Evolutionary conservation across 2,113 vertebrate species (phyloP).

Genomic region (Dicerorhinus sumatrensis): DNA sequence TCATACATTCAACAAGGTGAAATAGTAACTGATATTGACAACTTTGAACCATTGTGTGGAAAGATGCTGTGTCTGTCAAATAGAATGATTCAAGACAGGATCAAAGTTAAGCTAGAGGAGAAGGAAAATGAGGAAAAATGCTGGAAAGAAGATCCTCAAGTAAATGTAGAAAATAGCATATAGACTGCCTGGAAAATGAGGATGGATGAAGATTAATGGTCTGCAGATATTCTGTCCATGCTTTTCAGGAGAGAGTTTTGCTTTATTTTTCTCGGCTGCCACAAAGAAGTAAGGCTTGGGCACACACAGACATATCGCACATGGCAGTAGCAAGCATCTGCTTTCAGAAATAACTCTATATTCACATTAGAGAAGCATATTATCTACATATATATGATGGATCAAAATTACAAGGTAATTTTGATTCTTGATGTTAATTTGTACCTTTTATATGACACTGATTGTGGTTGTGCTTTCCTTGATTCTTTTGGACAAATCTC

Average conservation of each 20-base stretch:
- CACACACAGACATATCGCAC: constrained; percentile 67
- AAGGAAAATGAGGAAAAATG: background rate
- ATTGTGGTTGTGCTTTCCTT: constrained; percentile 78
- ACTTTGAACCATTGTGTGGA: background rate
- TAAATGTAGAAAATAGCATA: background rate
- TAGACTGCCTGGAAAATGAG: background rate
- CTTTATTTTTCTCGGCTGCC: constrained; percentile 82
- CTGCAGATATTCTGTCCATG: constrained; percentile 44
- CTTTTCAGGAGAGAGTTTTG: constrained; percentile 63
- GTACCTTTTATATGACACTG: constrained; percentile 67
- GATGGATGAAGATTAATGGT: constrained; percentile 72
- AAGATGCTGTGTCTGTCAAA: background rate
- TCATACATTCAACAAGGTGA: background rate
- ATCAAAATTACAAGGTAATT: constrained; percentile 79
- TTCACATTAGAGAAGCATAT: constrained; percentile 60
- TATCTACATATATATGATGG: constrained; percentile 64
- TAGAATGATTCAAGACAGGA: background rate
- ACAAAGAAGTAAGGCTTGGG: constrained; percentile 53
- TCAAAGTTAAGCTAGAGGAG: background rate
- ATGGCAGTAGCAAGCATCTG: constrained; percentile 75
- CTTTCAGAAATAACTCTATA: constrained; percentile 76
- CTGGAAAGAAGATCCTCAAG: constrained; percentile 31
- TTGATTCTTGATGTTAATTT: constrained; percentile 77
- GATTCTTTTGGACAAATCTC: constrained; percentile 75
- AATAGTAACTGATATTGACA: constrained; percentile 61